phyloP scores from a whole-genome alignment of 1,140 invertebrate genomes.

The Danaus melanippus region DNA sequence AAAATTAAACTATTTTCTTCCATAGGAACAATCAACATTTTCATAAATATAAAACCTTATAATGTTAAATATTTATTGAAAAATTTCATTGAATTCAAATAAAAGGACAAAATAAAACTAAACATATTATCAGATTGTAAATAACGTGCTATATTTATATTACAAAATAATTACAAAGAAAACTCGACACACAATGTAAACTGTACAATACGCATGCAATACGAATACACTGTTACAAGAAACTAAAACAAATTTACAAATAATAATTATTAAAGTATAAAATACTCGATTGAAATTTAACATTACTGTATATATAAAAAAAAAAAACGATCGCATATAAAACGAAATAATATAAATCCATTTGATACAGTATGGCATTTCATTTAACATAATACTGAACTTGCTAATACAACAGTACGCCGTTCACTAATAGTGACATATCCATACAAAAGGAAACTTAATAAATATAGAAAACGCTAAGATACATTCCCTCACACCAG shows the following conservation, averaged over 20 bases:
- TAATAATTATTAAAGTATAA: slow-evolving; percentile 30
- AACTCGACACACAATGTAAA: slow-evolving; percentile 64
- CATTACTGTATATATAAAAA: slow-evolving; percentile 44
- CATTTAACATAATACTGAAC: slow-evolving; percentile 66
- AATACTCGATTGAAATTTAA: slow-evolving; percentile 53
- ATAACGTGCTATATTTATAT: slow-evolving; percentile 71
- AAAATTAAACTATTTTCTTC: too few species aligned
- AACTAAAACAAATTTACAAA: slow-evolving; percentile 45
- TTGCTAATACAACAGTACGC: slow-evolving; percentile 66
- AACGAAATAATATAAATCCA: slow-evolving; percentile 56
- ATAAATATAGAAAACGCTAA: slow-evolving; percentile 30
- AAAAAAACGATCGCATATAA: slow-evolving; percentile 46
- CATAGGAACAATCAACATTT: too few species aligned
- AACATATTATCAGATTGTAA: slow-evolving; percentile 48
- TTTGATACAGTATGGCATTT: slow-evolving; percentile 68
- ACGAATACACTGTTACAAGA: slow-evolving; percentile 50
- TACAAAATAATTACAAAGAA: slow-evolving; percentile 71
- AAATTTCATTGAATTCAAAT: neutral
- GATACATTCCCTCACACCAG: slow-evolving; percentile 16
- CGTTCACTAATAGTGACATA: slow-evolving; percentile 26
- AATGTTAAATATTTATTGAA: too few species aligned
- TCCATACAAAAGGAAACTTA: slow-evolving; percentile 18
- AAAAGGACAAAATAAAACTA: slow-evolving; percentile 22
- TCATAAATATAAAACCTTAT: too few species aligned
- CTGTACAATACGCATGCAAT: slow-evolving; percentile 66